Evolutionary conservation across 2,888 invertebrate genomes (phyloP).

Genomic region (Hololepta plana): DNA sequence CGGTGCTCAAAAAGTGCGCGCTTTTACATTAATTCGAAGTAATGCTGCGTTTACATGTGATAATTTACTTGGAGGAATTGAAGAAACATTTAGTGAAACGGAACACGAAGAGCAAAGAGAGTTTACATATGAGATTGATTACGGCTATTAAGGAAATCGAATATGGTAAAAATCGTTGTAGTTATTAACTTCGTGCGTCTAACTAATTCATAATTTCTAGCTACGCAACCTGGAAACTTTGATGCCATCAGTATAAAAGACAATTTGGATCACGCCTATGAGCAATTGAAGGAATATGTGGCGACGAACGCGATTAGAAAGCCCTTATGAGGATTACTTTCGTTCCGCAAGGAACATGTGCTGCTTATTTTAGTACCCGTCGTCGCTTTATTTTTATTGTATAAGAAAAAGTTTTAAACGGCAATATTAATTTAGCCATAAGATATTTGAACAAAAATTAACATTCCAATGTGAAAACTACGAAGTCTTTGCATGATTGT

Average conservation of each 20-base stretch:
- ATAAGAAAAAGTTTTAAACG: not conserved
- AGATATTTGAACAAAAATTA: too few relatives aligned
- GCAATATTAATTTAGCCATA: too few relatives aligned
- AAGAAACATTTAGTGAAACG: conserved; percentile 55
- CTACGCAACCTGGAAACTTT: conserved; percentile 55
- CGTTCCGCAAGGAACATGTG: not conserved
- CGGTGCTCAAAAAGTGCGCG: too few relatives aligned
- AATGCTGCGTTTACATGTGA: too few relatives aligned
- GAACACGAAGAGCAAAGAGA: conserved; percentile 83
- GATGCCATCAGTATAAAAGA: conserved; percentile 70
- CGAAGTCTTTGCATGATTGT: too few relatives aligned
- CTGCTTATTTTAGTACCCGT: conserved; percentile 1
- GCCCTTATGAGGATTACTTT: not conserved
- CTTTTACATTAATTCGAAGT: too few relatives aligned
- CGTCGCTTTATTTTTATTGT: not conserved
- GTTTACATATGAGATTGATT: conserved; percentile 55
- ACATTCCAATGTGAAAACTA: too few relatives aligned
- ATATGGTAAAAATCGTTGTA: conserved; percentile 41
- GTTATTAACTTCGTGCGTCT: not conserved
- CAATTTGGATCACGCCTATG: conserved; percentile 62
- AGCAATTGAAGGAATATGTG: conserved; percentile 46
- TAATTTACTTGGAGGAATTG: conserved; percentile 57
- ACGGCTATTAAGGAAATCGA: conserved; percentile 67
- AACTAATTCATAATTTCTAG: conserved; percentile 19
- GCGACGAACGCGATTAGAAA: conserved; percentile 32